Evolutionary conservation across 2,113 vertebrate species (phyloP).

Genomic region (Phrynocephalus versicolor): DNA sequence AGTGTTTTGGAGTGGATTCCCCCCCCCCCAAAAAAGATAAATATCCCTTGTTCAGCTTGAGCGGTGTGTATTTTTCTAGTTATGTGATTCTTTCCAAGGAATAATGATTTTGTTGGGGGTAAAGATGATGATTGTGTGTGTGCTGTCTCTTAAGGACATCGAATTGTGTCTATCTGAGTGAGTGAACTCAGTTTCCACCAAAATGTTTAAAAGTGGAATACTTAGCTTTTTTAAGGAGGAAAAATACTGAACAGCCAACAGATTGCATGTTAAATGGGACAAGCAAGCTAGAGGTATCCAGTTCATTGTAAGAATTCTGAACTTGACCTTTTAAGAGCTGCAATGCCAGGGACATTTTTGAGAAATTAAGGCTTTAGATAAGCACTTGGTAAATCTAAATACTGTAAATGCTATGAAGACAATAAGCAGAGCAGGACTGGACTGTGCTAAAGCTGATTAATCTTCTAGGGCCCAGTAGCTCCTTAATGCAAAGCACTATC

Average conservation of each 20-base stretch:
- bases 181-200: neutral
- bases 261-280: neutral
- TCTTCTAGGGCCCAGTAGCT: neutral
- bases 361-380: slow-evolving; percentile 14
- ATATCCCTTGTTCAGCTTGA: neutral
- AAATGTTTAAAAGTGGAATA: neutral
- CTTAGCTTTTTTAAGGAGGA: neutral
- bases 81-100: neutral
- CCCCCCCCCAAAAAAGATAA: no score
- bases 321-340: neutral
- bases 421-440: neutral
- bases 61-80: neutral
- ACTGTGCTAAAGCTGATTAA: slow-evolving; percentile 24
- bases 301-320: neutral
- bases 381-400: slow-evolving; percentile 16
- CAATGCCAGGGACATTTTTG: neutral
- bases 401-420: neutral
- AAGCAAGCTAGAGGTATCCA: neutral
- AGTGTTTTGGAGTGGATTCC: no score
- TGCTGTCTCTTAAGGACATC: neutral
- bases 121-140: neutral
- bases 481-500: slow-evolving; percentile 1
- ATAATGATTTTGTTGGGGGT: neutral
- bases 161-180: neutral
- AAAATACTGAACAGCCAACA: neutral